Percentiles rank a stretch among this genome's conserved stretches.
phyloP scores from a whole-genome alignment of 2,888 invertebrate genomes.

The Linyphia triangularis region DNA sequence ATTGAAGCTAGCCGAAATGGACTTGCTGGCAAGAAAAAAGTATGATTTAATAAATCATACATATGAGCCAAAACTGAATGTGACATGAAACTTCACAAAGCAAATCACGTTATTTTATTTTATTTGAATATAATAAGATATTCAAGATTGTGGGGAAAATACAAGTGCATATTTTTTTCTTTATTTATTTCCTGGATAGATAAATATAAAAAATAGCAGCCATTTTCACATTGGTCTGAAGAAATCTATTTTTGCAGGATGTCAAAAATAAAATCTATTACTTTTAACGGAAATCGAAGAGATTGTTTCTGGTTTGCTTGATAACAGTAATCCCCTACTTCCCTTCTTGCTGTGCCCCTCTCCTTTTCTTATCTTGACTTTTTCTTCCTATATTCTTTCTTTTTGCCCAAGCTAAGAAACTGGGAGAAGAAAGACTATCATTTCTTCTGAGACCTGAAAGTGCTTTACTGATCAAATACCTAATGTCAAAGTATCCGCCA shows the following conservation, averaged over 20 bases:
- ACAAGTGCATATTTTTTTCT: too few relatives aligned
- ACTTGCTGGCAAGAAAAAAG: too few relatives aligned
- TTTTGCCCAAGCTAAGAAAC: slow-evolving; percentile 21
- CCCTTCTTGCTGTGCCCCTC: slow-evolving; percentile 32
- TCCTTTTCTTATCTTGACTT: slow-evolving; percentile 35
- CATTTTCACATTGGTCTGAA: slow-evolving; percentile 59
- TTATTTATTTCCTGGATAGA: too few relatives aligned
- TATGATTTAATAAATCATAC: too few relatives aligned
- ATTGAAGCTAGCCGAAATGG: too few relatives aligned
- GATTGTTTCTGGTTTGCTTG: slow-evolving; percentile 74
- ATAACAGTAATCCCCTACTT: slow-evolving; percentile 72
- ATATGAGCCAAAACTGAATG: too few relatives aligned
- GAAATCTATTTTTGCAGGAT: slow-evolving; percentile 59
- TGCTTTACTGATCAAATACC: slow-evolving; percentile 24
- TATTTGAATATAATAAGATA: too few relatives aligned
- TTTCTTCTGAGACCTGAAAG: slow-evolving; percentile 42
- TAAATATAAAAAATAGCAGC: slow-evolving; percentile 28
- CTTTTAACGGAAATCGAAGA: slow-evolving; percentile 74
- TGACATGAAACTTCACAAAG: too few relatives aligned
- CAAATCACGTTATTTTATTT: too few relatives aligned
- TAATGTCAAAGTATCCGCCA: neutral
- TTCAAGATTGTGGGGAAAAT: too few relatives aligned
- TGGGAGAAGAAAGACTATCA: slow-evolving; percentile 35
- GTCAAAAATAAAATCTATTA: slow-evolving; percentile 74
- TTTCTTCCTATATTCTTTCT: slow-evolving; percentile 40